Base-by-base conservation (phyloP, 2,113 vertebrate species). In the Scomber japonicus region DNA sequence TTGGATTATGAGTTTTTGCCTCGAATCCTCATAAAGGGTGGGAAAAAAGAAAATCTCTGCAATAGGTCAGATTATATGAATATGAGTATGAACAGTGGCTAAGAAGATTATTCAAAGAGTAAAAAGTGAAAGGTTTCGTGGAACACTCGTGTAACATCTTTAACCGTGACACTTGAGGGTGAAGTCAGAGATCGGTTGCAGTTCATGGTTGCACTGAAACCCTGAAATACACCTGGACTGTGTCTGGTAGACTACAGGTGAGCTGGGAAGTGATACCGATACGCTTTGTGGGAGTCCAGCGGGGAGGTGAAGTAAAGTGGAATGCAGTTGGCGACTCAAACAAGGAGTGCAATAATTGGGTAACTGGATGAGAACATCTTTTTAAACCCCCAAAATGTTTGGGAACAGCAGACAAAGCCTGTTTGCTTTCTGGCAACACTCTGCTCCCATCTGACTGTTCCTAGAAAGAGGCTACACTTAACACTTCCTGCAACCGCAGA, bases 401-500 rank as follows among this genome's bases (percentile, higher is more conserved):
- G 19, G 4, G 44, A 31, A 61, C 3, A 21, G 62, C 24, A 45
- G 49, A 16, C 53, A 54, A 10, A 46, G 5, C 12, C 49, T 2
- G 17, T 74, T 51, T 65, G 69, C 50, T 57, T 54, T 27, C 21
- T 15, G 40, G 59, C 65, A 35, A 21, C 57, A 27, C 10, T 2
- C 12, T 53, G 16, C 35, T 62, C 53, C 48, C 21, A n/a, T 3
- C 12, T 9, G 82, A 30, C 46, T 5, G 8, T 78, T 80, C 44
- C 17, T 61, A 40, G 82, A 76, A 78, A 69, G 16, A 21, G 16
- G 10, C 44, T 27, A 15, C 11, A 48, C 78, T 89, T 70, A 67
- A 51, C 49, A 75, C 45, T 68, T 76, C 40, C 49, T 46, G 59
- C 24, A 27, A 64, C 49, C 16, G 62, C 48, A 31, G 10, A 44